phyloP scores from a whole-genome alignment of 1,140 invertebrate species.

The Ceratina japonica region DNA sequence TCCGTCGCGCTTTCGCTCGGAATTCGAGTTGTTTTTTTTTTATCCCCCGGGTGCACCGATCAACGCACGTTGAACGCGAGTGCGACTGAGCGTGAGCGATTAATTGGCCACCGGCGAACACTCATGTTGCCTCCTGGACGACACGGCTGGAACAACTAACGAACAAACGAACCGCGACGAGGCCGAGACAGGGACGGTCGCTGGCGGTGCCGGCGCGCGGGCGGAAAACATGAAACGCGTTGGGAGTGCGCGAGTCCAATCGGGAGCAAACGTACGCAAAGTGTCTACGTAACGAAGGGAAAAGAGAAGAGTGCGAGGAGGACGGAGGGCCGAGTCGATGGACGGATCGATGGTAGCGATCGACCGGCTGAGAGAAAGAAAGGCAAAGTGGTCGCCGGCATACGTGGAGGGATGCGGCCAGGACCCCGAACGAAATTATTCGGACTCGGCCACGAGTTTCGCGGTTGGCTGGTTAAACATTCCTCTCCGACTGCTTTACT shows the following conservation, averaged over 20 bases:
- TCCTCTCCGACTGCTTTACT: slow-evolving; percentile 59
- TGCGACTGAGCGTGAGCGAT: slow-evolving; percentile 51
- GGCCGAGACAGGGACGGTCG: not conserved
- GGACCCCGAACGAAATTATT: slow-evolving; percentile 46
- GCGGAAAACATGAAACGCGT: not conserved
- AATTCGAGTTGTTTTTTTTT: slow-evolving; percentile 15
- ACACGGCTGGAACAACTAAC: slow-evolving; percentile 15
- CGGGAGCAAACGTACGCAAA: not conserved
- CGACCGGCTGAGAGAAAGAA: not conserved
- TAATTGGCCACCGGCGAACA: slow-evolving; percentile 51
- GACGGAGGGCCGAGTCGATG: slow-evolving; percentile 5
- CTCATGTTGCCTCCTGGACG: slow-evolving; percentile 15
- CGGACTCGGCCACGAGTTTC: slow-evolving; percentile 5
- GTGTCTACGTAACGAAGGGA: not conserved
- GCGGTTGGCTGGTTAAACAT: slow-evolving; percentile 62
- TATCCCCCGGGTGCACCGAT: slow-evolving; percentile 8
- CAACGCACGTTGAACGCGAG: slow-evolving; percentile 24
- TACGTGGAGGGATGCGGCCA: not conserved
- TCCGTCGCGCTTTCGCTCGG: slow-evolving; percentile 19
- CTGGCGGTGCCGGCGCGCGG: not conserved
- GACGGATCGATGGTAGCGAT: not conserved
- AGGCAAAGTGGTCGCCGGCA: not conserved
- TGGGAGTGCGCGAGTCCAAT: not conserved
- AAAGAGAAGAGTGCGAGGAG: not conserved
- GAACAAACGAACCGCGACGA: slow-evolving; percentile 42